Evolutionary conservation across 2,888 invertebrate genomes (phyloP).

Genomic region (Agrilus cyanescens): DNA sequence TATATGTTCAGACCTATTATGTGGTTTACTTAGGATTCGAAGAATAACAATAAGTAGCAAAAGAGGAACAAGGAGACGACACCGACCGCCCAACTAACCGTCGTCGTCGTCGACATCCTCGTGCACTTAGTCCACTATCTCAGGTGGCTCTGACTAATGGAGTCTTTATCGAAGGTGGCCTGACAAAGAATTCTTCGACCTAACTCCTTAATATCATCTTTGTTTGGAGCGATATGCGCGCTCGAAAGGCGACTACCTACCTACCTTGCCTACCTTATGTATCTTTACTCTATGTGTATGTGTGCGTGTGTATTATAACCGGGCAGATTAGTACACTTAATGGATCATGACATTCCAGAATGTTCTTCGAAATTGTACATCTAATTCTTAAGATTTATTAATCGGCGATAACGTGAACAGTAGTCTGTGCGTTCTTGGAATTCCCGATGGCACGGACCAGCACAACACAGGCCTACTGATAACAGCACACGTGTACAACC

Average conservation of each 20-base stretch:
- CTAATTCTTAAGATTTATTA: conserved; percentile 10
- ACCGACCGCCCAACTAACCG: no score
- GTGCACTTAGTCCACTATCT: conserved; percentile 32
- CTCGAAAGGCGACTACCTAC: no score
- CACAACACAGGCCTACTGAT: no score
- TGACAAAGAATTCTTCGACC: conserved; percentile 20
- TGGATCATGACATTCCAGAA: conserved; percentile 11
- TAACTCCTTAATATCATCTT: conserved; percentile 25
- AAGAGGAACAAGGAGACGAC: no score
- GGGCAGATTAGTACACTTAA: conserved; percentile 4
- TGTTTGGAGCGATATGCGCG: conserved; percentile 13
- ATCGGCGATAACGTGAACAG: conserved; percentile 10
- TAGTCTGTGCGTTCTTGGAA: conserved; percentile 1
- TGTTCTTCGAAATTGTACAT: conserved; percentile 10
- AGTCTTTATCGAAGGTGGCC: conserved; percentile 28
- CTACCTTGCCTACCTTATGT: no score
- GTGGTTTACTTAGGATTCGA: no score
- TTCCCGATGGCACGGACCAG: no score
- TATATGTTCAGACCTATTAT: no score
- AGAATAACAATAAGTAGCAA: no score
- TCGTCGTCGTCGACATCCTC: neutral
- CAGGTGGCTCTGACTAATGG: conserved; percentile 30
- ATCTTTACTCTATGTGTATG: no score
- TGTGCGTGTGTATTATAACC: no score
- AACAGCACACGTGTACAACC: no score